Evolutionary conservation across 2,797 vertebrate species (phyloP).

Genomic region (Craterocephalus amniculus): DNA sequence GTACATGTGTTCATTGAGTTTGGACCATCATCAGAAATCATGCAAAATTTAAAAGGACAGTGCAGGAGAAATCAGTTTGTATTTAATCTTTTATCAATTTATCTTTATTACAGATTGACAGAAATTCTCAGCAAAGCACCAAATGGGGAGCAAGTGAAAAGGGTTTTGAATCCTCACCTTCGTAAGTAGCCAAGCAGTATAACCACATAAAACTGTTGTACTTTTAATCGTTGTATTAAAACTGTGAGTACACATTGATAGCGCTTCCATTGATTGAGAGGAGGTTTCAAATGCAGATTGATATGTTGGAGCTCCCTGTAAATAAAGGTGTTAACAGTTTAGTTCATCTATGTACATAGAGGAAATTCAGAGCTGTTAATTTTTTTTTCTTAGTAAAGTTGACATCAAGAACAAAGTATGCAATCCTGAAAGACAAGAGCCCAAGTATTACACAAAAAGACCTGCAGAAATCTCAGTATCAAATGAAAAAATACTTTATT

Average conservation of each 20-base stretch:
- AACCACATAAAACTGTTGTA: background rate
- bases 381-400: too few species aligned
- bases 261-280: background rate
- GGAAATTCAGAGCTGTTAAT: too few species aligned
- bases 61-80: background rate
- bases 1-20: background rate
- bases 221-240: background rate
- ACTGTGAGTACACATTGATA: background rate
- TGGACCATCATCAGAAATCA: background rate
- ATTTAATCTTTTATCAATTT: background rate
- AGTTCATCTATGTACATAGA: background rate
- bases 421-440: too few species aligned
- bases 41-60: background rate
- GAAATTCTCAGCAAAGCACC: slow-evolving; percentile 86
- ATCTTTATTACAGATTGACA: slow-evolving; percentile 80
- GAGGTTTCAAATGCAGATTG: background rate
- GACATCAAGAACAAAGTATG: too few species aligned
- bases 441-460: too few species aligned
- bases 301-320: background rate
- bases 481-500: too few species aligned
- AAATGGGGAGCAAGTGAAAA: slow-evolving; percentile 92
- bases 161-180: slow-evolving; percentile 92
- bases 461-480: background rate
- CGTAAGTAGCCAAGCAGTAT: slow-evolving; percentile 82
- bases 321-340: background rate